phyloP scores from a whole-genome alignment of 1,140 invertebrate species.

The Lasioglossum albipes region DNA sequence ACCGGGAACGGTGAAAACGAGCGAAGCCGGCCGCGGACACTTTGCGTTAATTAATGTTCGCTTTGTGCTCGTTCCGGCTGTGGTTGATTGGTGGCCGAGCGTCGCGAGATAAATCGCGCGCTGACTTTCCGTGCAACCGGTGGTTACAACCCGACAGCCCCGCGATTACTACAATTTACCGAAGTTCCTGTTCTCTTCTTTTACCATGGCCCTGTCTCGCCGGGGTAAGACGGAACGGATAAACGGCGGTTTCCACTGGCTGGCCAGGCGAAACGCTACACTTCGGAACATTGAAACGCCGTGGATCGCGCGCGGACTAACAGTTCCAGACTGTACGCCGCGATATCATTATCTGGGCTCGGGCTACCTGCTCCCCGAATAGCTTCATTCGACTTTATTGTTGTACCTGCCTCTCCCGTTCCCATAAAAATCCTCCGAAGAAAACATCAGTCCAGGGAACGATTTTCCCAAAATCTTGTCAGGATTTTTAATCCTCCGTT shows the following conservation, averaged over 20 bases:
- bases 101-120: conserved; percentile 39
- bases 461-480: no score
- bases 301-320: neutral
- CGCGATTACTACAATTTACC: conserved; percentile 35
- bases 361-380: conserved; percentile 8
- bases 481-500: no score
- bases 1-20: neutral
- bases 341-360: conserved; percentile 31
- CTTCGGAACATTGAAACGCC: conserved; percentile 3
- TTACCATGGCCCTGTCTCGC: neutral
- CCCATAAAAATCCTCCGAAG: neutral
- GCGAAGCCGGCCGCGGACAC: neutral
- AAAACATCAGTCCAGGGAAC: no score
- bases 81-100: conserved; percentile 17
- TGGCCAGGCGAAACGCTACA: neutral
- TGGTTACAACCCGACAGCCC: conserved; percentile 18
- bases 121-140: conserved; percentile 24
- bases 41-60: conserved; percentile 21
- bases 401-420: neutral
- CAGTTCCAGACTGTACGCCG: conserved; percentile 2
- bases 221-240: neutral
- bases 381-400: conserved; percentile 12
- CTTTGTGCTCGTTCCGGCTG: conserved; percentile 8
- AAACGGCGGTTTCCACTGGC: conserved; percentile 1
- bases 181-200: conserved; percentile 5